A percentile compares a stretch with the other conserved stretches of the same genome.
Conservation (phyloP, 1,140 invertebrate genomes). For the Hylaeus volcanicus region DNA sequence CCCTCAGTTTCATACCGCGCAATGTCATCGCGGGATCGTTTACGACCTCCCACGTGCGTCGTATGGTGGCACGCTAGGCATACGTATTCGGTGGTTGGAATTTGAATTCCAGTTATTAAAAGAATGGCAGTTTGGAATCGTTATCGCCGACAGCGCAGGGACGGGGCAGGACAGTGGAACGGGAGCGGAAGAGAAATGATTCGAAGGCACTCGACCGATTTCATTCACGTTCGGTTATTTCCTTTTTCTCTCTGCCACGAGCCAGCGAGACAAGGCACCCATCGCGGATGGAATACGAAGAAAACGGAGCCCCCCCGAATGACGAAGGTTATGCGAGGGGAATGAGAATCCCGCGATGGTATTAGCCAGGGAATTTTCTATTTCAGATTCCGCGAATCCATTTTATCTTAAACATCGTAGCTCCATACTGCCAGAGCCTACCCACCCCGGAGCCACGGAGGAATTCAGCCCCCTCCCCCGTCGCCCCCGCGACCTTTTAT, state of each 20-base stretch:
- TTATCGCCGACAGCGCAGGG: background rate
- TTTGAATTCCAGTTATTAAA: background rate
- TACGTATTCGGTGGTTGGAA: background rate
- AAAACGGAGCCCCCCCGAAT: slow-evolving; percentile 56
- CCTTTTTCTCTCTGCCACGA: slow-evolving; percentile 26
- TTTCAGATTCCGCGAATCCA: slow-evolving; percentile 70
- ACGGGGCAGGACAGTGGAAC: background rate
- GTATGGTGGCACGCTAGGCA: too few species aligned
- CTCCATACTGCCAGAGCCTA: slow-evolving; percentile 52
- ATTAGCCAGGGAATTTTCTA: slow-evolving; percentile 72
- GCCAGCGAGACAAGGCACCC: background rate
- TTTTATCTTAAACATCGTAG: slow-evolving; percentile 71
- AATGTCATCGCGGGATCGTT: too few species aligned
- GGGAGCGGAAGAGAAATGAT: slow-evolving; percentile 12
- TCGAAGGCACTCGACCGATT: slow-evolving; percentile 55
- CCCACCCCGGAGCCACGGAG: slow-evolving; percentile 31
- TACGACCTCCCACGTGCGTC: too few species aligned
- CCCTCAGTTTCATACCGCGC: too few species aligned
- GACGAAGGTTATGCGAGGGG: slow-evolving; percentile 58
- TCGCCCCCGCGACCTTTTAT: slow-evolving; percentile 55
- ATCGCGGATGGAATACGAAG: slow-evolving; percentile 50
- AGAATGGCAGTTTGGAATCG: background rate
- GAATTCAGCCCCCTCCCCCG: slow-evolving; percentile 42
- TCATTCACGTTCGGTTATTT: slow-evolving; percentile 55
- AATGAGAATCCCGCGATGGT: slow-evolving; percentile 62